Base-by-base conservation (phyloP, 1,140 invertebrate genomes). In the Aphidius gifuensis region DNA sequence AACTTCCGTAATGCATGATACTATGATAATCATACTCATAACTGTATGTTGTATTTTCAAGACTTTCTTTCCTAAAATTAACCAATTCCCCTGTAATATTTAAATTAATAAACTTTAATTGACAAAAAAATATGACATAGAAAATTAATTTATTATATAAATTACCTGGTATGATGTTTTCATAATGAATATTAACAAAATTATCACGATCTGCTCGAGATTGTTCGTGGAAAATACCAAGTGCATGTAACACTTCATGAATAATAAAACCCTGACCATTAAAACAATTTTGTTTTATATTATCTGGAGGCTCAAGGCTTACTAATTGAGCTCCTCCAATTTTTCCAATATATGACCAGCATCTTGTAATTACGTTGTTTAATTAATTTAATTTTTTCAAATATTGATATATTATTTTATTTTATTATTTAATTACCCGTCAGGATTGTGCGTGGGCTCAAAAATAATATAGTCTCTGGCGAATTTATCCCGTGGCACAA, bases 1-100 rank as follows among this genome's bases (percentile, higher is more conserved):
- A 16, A 61, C 79, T 82, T 5, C 88, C 88, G 67, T 90, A 90
- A 71, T 90, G 88, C 88, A 90, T 90, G 45, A 90, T 88, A 43
- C 86, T 88, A 59, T 88, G 83, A 69, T 87, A 90, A 69, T 90
- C 88, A 67, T 90, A 90, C 64, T 88, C 85, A 72, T 85, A 88
- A 57, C 77, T 82, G 66, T 85, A 84, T 0, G 85, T 85, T 21
- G 85, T 86, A 69, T 88, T 87, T 48, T 80, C 83, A 62, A 81
- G 71, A 66, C 83, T 84, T 67, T 87, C 80, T 75, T 90, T 85
- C 65, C 85, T 78, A 75, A 89, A 84, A 76, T 88, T 83, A 9
- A 79, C 77, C 60, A 80, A 71, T 66, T 82, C 86, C 62, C 79
- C 85, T 86, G 73, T 45, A 83, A 80, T 62, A 64, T 39, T 16